phyloP scores from a whole-genome alignment of 2,888 invertebrate genomes.

The Mimachlamys varia region DNA sequence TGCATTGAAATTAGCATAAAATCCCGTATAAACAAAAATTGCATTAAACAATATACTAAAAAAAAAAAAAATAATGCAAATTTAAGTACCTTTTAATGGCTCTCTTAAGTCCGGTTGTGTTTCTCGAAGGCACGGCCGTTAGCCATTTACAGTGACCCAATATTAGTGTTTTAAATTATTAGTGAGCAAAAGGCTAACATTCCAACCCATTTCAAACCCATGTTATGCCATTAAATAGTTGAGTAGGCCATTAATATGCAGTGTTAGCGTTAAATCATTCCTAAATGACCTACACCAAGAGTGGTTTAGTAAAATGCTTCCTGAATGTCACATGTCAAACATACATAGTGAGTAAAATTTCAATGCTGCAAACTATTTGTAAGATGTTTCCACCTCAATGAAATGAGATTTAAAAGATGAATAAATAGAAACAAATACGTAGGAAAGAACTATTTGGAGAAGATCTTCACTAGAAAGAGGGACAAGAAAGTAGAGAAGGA shows the following conservation, averaged over 20 bases:
- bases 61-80: conserved; percentile 37
- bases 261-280: background rate
- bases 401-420: background rate
- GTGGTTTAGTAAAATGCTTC: background rate
- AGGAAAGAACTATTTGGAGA: background rate
- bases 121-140: background rate
- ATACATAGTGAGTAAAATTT: background rate
- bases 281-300: background rate
- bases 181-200: conserved; percentile 6
- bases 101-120: background rate
- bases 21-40: background rate
- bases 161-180: background rate
- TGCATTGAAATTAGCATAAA: background rate
- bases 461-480: background rate
- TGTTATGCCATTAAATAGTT: conserved; percentile 9
- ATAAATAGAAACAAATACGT: background rate
- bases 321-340: background rate
- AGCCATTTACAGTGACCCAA: background rate
- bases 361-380: background rate
- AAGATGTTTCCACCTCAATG: background rate
- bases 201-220: conserved; percentile 18
- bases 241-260: background rate
- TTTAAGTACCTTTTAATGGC: background rate
- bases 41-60: background rate
- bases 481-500: background rate